Percentiles rank a stretch among this genome's conserved stretches.
These are phyloP conservation scores for Hyperoplus lanceolatus DNA, from an alignment of 2,797 vertebrate species.

Conservation along the genomic window DNA sequence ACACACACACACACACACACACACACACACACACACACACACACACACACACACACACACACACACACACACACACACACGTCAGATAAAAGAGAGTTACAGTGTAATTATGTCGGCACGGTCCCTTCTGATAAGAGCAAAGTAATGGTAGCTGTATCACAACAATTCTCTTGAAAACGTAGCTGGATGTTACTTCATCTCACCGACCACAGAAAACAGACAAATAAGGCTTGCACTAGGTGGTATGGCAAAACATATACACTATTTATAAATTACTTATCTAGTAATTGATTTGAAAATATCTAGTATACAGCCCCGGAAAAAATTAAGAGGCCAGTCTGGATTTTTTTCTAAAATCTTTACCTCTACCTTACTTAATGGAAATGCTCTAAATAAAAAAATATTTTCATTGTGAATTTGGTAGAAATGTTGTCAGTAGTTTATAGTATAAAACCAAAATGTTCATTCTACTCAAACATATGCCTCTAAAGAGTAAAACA, in stretches of 20 bases:
- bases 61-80: conserved; percentile 7
- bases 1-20: conserved; percentile 9
- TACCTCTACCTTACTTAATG: no score
- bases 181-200: not conserved
- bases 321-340: no score
- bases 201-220: not conserved
- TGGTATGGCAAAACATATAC: not conserved
- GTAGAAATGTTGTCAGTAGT: no score
- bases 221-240: not conserved
- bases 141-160: not conserved
- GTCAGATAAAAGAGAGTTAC: conserved; percentile 49
- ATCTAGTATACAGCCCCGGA: no score
- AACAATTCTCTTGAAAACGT: not conserved
- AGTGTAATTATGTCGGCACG: not conserved
- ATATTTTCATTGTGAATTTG: no score
- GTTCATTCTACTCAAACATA: no score
- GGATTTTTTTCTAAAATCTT: no score
- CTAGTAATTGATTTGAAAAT: no score
- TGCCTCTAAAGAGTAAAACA: no score
- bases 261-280: no score
- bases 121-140: not conserved
- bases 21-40: conserved; percentile 16
- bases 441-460: no score
- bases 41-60: conserved; percentile 11
- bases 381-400: no score